Evolutionary conservation across 2,797 vertebrate species (phyloP).

Genomic region (Sternarchorhynchus goeldii): DNA sequence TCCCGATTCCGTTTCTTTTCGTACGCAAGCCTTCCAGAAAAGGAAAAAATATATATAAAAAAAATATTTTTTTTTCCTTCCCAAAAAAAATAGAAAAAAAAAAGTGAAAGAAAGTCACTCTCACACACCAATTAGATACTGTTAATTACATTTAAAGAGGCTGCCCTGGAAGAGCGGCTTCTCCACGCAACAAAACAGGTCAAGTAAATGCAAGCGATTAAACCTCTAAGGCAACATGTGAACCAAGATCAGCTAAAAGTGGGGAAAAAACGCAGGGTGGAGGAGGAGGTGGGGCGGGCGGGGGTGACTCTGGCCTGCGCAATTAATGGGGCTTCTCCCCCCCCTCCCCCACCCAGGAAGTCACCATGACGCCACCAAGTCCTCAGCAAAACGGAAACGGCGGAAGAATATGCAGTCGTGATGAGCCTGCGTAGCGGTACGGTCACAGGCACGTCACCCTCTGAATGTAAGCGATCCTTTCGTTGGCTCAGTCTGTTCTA

Average conservation of each 20-base stretch:
- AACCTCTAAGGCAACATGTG: constrained; percentile 81
- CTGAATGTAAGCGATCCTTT: constrained; percentile 42
- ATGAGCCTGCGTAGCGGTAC: constrained; percentile 50
- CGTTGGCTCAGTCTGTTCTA: constrained; percentile 3
- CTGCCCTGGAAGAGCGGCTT: constrained; percentile 11
- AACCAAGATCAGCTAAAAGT: constrained; percentile 72
- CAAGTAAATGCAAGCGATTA: constrained; percentile 71
- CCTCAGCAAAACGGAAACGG: constrained; percentile 58
- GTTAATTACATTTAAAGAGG: constrained; percentile 55
- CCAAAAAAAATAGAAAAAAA: background rate
- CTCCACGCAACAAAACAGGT: constrained; percentile 65
- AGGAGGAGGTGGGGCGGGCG: constrained; percentile 23
- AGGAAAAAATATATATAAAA: background rate
- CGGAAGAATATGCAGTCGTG: constrained; percentile 64
- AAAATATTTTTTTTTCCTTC: background rate
- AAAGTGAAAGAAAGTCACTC: constrained; percentile 33
- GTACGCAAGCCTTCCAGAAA: constrained; percentile 23
- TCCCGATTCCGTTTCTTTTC: constrained; percentile 40
- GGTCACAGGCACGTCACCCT: constrained; percentile 17
- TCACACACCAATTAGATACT: constrained; percentile 52
- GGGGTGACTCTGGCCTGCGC: constrained; percentile 50
- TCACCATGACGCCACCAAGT: constrained; percentile 53
- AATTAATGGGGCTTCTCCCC: constrained; percentile 58
- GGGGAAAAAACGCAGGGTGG: constrained; percentile 37
- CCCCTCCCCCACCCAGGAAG: constrained; percentile 53